These are phyloP conservation scores for Meteorus sp. DNA, from an alignment of 1,140 invertebrate species.

Conservation along the genomic window DNA sequence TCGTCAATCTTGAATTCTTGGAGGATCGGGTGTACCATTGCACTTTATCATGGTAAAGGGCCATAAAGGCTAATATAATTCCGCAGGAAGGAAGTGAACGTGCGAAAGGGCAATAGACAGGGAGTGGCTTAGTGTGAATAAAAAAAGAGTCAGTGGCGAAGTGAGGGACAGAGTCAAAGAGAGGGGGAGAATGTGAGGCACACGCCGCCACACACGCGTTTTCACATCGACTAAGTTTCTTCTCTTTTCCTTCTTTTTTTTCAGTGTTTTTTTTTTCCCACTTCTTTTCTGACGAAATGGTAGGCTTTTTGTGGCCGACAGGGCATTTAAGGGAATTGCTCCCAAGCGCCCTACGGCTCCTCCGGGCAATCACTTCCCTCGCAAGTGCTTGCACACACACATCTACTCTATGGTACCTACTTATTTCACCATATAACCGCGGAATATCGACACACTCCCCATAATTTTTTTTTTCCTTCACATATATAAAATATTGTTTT, in stretches of 20 bases:
- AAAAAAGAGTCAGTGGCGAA: neutral
- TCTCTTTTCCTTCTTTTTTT: no score
- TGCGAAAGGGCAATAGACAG: slow-evolving; percentile 20
- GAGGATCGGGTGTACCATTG: slow-evolving; percentile 28
- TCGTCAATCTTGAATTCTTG: neutral
- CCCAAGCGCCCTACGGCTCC: slow-evolving; percentile 39
- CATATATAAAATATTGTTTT: no score
- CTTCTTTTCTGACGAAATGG: slow-evolving; percentile 39
- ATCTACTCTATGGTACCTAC: no score
- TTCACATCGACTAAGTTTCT: neutral
- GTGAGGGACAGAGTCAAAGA: slow-evolving; percentile 22
- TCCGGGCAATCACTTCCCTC: no score
- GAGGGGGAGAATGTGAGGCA: neutral
- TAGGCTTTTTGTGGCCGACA: slow-evolving; percentile 54
- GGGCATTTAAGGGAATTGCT: slow-evolving; percentile 58
- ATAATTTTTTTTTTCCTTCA: no score
- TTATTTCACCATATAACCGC: no score
- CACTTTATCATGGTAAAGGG: slow-evolving; percentile 45
- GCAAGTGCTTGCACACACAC: no score
- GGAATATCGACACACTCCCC: no score
- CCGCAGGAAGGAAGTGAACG: slow-evolving; percentile 37
- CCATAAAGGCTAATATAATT: slow-evolving; percentile 58
- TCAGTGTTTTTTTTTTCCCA: no score
- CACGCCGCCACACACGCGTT: neutral
- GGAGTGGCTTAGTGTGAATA: slow-evolving; percentile 21